These are phyloP conservation scores for Iphiclides podalirius DNA, from an alignment of 2,888 invertebrate species.

Conservation along the genomic window DNA sequence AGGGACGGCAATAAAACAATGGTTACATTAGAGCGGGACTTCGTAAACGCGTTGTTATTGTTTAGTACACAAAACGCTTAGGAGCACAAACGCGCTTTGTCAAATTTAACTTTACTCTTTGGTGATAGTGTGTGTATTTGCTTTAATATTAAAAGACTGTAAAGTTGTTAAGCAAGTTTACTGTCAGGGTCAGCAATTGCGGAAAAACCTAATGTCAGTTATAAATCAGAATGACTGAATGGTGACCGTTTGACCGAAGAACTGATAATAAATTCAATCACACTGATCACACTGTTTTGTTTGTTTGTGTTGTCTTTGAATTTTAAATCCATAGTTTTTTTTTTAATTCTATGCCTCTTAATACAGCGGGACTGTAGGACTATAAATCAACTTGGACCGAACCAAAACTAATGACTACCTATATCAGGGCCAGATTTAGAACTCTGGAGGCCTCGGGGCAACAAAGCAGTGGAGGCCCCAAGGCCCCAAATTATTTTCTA, in stretches of 20 bases:
- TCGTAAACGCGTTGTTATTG: background rate
- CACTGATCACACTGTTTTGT: no score
- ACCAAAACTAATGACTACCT: no score
- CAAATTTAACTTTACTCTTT: background rate
- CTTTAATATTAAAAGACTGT: background rate
- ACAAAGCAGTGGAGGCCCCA: no score
- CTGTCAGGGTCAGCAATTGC: slow-evolving; percentile 78
- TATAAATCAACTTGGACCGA: no score
- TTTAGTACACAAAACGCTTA: slow-evolving; percentile 2
- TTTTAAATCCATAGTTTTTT: no score
- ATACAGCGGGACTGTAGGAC: no score
- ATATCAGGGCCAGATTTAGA: no score
- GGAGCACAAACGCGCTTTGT: background rate
- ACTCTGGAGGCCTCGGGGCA: no score
- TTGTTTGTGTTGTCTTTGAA: no score
- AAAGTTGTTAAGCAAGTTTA: slow-evolving; percentile 38
- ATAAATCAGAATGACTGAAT: slow-evolving; percentile 62
- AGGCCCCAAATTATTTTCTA: no score
- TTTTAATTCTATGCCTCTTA: no score
- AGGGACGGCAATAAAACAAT: slow-evolving; percentile 66
- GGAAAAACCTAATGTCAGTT: slow-evolving; percentile 52
- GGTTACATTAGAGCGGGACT: slow-evolving; percentile 54
- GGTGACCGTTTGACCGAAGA: slow-evolving; percentile 22
- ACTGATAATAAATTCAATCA: background rate
- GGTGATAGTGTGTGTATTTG: slow-evolving; percentile 33